Evolutionary conservation across 1,140 invertebrate species (phyloP), one percentile per base, ranked within the genome.

Genomic region (Drosophila navojoa): DNA sequence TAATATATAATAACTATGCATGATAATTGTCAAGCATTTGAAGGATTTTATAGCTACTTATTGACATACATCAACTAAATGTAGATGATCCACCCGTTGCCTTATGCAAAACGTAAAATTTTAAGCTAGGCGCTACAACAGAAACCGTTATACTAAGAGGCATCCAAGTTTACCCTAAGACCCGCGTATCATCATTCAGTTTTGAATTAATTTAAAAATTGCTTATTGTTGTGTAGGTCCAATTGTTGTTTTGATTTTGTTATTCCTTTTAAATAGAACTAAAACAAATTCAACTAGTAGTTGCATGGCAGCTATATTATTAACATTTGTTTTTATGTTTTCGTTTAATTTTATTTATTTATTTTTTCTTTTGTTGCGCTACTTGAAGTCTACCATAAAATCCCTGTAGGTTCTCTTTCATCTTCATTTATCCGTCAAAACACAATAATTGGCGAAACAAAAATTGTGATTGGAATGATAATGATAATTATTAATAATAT

Each of bases 121-220:
- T 16, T 87, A 86, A 76, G 76, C 79, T 79, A 81, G 68, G 63
- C 70, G 66, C 71, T 86, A 86, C 82, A 82, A 87, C 76, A 87
- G 82, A 87, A 87, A 89, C 82, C 82, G 85, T 87, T 89, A 89
- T 70, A 86, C 82, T 86, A 86, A 86, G 82, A 86, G 82, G 82
- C 82, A 79, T 86, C 69, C 71, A 57, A 82, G 66, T 73, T 86
- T 77, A 79, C 52, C 79, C 79, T 89, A 82, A 64, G 32, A 86
- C 82, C 82, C 84, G 82, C 82, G 73, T 87, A 73, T 71, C 61
- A 71, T 69, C 61, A 38, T 82, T 68, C 64, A 71, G 45, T 32
- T 64, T 45, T 63, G 49, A 54, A 64, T 72, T 62, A 58, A 81
- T 76, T 81, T 81, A 81, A 87, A 38, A 87, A 86, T 87, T 87